Evolutionary conservation across 2,113 vertebrate species (phyloP).

Genomic region (Galbula dea): DNA sequence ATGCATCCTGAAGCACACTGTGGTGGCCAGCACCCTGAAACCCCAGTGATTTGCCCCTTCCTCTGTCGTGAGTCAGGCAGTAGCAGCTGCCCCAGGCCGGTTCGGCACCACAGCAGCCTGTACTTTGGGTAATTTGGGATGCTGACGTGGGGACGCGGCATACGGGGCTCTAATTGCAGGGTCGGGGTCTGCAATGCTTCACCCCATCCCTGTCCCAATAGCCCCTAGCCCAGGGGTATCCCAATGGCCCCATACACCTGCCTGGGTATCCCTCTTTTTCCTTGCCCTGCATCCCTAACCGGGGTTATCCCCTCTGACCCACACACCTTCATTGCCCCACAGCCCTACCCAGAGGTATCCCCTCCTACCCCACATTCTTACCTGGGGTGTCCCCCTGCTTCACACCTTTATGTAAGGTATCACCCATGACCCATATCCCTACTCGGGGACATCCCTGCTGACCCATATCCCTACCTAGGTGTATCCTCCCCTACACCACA

Average conservation of each 20-base stretch:
- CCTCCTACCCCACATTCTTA: background rate
- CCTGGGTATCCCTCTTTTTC: background rate
- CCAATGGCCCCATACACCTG: background rate
- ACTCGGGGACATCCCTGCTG: background rate
- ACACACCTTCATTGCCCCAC: background rate
- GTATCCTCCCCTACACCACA: background rate
- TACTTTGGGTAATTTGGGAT: constrained; percentile 40
- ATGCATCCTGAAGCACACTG: accelerated
- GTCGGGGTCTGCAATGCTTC: background rate
- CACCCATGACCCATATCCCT: background rate
- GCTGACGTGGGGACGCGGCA: background rate
- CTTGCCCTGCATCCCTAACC: background rate
- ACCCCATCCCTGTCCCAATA: background rate
- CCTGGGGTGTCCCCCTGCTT: too few species aligned
- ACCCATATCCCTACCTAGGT: background rate
- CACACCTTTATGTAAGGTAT: background rate
- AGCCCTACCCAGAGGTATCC: background rate
- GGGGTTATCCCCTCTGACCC: background rate
- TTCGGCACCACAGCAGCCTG: background rate
- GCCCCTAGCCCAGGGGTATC: background rate
- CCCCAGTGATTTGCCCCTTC: constrained; percentile 5
- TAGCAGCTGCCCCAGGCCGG: background rate
- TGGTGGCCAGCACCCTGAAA: background rate
- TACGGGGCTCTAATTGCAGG: constrained; percentile 31
- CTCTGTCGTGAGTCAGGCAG: background rate